Conservation (phyloP, 2,888 invertebrate genomes). For the Platerodrilus igneus region DNA sequence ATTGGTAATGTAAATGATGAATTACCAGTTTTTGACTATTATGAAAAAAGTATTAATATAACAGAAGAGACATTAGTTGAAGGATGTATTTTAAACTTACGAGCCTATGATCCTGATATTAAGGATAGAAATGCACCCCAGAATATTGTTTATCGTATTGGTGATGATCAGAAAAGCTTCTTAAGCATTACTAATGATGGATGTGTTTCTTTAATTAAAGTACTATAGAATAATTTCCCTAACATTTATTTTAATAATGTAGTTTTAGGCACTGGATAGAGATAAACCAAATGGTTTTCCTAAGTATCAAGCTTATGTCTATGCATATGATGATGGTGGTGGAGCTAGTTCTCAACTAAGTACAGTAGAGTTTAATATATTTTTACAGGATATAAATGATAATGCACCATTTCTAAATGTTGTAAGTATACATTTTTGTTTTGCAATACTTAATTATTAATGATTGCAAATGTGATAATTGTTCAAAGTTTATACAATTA, state of each 20-base stretch:
- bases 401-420: constrained; percentile 85
- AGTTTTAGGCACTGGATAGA: constrained; percentile 71
- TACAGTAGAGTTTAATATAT: constrained; percentile 63
- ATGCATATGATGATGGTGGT: constrained; percentile 74
- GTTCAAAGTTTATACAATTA: too few species aligned
- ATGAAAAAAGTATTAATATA: constrained; percentile 68
- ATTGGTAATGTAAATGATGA: constrained; percentile 92
- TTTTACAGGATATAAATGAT: constrained; percentile 83
- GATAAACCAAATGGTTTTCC: constrained; percentile 85
- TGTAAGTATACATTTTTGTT: constrained; percentile 53
- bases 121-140: constrained; percentile 70
- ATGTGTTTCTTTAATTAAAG: constrained; percentile 65
- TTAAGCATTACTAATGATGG: constrained; percentile 70
- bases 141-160: constrained; percentile 73
- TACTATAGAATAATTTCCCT: too few species aligned
- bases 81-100: constrained; percentile 66
- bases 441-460: too few species aligned
- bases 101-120: constrained; percentile 84
- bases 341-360: constrained; percentile 60
- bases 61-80: constrained; percentile 67
- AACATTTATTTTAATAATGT: too few species aligned
- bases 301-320: constrained; percentile 68
- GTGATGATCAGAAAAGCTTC: constrained; percentile 65
- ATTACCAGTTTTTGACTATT: constrained; percentile 73
- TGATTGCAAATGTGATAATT: too few species aligned